Conservation (phyloP, 2,888 invertebrate species). For the Pandemis heparana region DNA sequence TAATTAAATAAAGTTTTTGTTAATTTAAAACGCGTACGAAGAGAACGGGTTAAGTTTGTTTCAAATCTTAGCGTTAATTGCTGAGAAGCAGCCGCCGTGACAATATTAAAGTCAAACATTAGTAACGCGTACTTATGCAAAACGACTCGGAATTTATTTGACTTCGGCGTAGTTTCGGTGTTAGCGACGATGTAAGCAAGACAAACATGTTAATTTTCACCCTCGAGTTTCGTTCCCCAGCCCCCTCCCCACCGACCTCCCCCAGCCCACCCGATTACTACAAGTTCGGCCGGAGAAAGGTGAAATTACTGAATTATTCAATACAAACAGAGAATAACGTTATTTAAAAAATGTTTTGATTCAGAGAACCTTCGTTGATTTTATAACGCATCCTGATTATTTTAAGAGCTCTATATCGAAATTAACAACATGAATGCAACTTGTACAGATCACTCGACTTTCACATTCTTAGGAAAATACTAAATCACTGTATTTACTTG, state of each 20-base stretch:
- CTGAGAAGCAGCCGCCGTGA: constrained; percentile 55
- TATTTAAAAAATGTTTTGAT: constrained; percentile 68
- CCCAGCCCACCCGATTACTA: constrained; percentile 54
- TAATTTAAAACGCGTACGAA: not conserved
- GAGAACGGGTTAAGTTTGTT: constrained; percentile 1
- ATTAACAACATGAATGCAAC: not conserved
- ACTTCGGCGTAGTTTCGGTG: constrained; percentile 82
- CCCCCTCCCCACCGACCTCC: constrained; percentile 38
- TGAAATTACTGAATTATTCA: constrained; percentile 70
- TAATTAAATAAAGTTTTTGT: not conserved
- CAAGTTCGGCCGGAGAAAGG: constrained; percentile 50
- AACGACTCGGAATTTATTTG: constrained; percentile 82
- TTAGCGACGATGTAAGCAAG: constrained; percentile 82
- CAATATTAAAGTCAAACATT: constrained; percentile 77
- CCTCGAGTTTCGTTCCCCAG: constrained; percentile 51
- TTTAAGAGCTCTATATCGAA: not conserved
- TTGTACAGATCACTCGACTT: not conserved
- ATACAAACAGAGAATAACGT: constrained; percentile 68
- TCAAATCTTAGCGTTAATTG: constrained; percentile 79
- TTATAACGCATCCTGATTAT: not conserved
- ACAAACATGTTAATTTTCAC: constrained; percentile 84
- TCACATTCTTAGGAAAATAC: no score
- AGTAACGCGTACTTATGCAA: constrained; percentile 77
- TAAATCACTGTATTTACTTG: no score
- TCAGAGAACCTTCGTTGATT: constrained; percentile 12